Evolutionary conservation across 2,888 invertebrate species (phyloP).

Genomic region (Andrena chrysosceles): DNA sequence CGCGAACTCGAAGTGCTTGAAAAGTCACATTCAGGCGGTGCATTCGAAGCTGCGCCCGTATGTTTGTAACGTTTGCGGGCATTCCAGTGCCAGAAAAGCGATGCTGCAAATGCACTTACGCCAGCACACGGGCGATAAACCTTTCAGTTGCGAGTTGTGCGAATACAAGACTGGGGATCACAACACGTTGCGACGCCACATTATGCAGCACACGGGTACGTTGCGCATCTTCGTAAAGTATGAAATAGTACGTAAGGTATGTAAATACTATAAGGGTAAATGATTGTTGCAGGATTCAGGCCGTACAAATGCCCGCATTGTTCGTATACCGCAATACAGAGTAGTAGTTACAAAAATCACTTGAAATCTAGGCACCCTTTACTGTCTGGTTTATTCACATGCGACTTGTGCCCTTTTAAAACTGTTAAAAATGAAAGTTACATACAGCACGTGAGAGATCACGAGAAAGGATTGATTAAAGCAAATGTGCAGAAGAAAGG

Average conservation of each 20-base stretch:
- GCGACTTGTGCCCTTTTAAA: slow-evolving; percentile 86
- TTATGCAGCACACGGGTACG: slow-evolving; percentile 87
- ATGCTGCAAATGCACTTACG: slow-evolving; percentile 90
- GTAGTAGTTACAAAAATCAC: slow-evolving; percentile 89
- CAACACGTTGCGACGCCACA: slow-evolving; percentile 90
- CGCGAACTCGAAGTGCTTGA: slow-evolving; percentile 89
- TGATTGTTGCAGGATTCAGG: slow-evolving; percentile 83
- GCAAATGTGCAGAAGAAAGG: slow-evolving; percentile 76
- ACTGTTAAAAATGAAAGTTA: slow-evolving; percentile 87
- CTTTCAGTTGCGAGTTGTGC: slow-evolving; percentile 90
- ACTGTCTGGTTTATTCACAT: slow-evolving; percentile 85
- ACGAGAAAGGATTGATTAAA: slow-evolving; percentile 86
- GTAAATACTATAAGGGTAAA: neutral
- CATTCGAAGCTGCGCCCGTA: slow-evolving; percentile 91
- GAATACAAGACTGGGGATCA: slow-evolving; percentile 91
- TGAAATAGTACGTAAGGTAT: neutral
- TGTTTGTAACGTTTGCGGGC: slow-evolving; percentile 91
- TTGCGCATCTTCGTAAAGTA: neutral
- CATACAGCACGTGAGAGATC: slow-evolving; percentile 86
- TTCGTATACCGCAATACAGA: slow-evolving; percentile 89
- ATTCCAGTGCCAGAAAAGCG: slow-evolving; percentile 90
- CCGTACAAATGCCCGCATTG: slow-evolving; percentile 90
- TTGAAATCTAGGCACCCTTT: slow-evolving; percentile 86
- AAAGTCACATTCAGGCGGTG: slow-evolving; percentile 90
- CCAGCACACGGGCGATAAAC: slow-evolving; percentile 92